These are phyloP conservation scores for Argyrosomus regius DNA, from an alignment of 2,797 vertebrate species.

Conservation along the genomic window DNA sequence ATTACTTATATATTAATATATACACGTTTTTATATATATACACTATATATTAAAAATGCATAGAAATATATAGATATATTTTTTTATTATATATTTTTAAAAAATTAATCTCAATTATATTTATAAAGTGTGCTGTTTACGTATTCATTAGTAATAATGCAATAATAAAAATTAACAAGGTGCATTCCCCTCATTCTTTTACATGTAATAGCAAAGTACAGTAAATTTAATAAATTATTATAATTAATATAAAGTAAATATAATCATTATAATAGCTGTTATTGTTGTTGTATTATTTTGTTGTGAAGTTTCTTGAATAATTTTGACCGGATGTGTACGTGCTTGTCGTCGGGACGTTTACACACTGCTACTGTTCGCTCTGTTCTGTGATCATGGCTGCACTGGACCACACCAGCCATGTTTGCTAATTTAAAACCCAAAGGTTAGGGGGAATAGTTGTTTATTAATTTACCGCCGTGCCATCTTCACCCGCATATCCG, in stretches of 20 bases:
- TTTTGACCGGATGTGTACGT: constrained; percentile 73
- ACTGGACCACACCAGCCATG: constrained; percentile 88
- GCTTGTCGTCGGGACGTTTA: constrained; percentile 47
- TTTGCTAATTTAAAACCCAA: constrained; percentile 89
- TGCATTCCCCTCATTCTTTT: not conserved
- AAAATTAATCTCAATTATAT: too few species aligned
- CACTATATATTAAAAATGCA: too few species aligned
- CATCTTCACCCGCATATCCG: constrained; percentile 65
- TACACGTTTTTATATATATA: too few species aligned
- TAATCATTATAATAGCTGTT: not conserved
- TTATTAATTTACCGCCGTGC: constrained; percentile 83
- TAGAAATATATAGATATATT: too few species aligned
- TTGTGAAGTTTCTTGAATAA: constrained; percentile 44
- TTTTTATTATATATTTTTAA: too few species aligned
- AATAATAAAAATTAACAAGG: not conserved
- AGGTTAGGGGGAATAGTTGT: constrained; percentile 84
- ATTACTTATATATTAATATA: too few species aligned
- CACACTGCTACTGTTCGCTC: constrained; percentile 65
- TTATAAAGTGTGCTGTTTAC: not conserved
- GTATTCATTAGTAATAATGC: not conserved
- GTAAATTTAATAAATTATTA: not conserved
- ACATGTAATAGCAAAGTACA: too few species aligned
- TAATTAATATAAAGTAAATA: not conserved
- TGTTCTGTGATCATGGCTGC: constrained; percentile 88
- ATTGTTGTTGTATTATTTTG: constrained; percentile 30